Evolutionary conservation across 2,888 invertebrate species (phyloP).

Genomic region (Acleris holmiana): DNA sequence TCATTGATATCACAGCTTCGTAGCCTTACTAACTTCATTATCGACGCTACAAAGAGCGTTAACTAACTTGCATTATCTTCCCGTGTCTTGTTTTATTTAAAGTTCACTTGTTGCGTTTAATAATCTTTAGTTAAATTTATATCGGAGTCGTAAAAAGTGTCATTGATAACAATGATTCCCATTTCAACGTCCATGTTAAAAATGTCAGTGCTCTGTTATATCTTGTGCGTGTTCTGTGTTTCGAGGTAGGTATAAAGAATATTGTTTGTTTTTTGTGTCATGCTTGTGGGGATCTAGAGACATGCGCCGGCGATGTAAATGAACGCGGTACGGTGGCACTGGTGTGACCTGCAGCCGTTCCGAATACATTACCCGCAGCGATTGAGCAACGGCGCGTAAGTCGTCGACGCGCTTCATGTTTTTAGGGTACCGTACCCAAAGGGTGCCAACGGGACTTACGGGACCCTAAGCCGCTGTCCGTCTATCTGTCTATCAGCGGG

Average conservation of each 20-base stretch:
- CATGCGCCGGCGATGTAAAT: constrained; percentile 52
- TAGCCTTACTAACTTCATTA: constrained; percentile 39
- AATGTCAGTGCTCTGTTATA: constrained; percentile 8
- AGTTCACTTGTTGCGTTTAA: constrained; percentile 17
- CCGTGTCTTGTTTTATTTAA: constrained; percentile 44
- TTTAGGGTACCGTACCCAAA: too few species aligned
- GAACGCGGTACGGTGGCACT: constrained; percentile 56
- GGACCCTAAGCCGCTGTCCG: too few species aligned
- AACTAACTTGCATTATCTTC: constrained; percentile 44
- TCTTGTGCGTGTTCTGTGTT: constrained; percentile 21
- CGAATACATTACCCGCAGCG: constrained; percentile 72
- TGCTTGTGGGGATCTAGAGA: constrained; percentile 29
- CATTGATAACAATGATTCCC: constrained; percentile 17
- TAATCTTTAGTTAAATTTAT: constrained; percentile 10
- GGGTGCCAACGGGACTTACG: too few species aligned
- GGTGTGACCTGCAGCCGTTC: constrained; percentile 64
- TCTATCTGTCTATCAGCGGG: too few species aligned
- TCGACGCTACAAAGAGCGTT: constrained; percentile 40
- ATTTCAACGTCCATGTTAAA: constrained; percentile 15
- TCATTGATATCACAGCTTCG: constrained; percentile 17
- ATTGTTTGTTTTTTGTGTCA: constrained; percentile 18
- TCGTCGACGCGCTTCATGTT: constrained; percentile 14
- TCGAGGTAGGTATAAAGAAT: constrained; percentile 10
- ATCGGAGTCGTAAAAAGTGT: constrained; percentile 16
- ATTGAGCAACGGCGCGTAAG: constrained; percentile 53